phyloP scores from a whole-genome alignment of 2,797 vertebrate genomes.

The Sarcophilus harrisii region DNA sequence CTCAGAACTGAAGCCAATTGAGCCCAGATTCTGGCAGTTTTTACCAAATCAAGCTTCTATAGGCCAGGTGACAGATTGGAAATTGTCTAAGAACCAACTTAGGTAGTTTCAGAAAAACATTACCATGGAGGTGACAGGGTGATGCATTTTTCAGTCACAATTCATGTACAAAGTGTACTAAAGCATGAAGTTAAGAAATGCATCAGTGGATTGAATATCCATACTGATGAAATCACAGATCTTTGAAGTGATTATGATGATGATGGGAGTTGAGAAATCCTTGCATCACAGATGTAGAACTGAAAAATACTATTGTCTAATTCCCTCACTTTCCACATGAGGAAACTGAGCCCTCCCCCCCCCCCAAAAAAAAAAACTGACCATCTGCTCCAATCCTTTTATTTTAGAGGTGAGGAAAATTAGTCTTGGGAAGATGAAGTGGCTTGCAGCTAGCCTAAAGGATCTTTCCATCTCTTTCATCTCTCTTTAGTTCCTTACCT shows the following conservation, averaged over 20 bases:
- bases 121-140: not conserved
- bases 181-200: not conserved
- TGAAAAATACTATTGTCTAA: not conserved
- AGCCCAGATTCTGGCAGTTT: not conserved
- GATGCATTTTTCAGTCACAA: not conserved
- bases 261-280: too few relatives aligned
- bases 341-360: not conserved
- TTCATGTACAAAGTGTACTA: not conserved
- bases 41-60: not conserved
- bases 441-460: not conserved
- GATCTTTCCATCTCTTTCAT: not conserved
- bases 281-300: not conserved
- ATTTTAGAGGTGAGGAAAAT: not conserved
- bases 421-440: not conserved
- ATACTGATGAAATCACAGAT: not conserved
- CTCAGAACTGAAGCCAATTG: not conserved
- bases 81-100: not conserved
- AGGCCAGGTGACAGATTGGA: not conserved
- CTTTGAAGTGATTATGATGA: not conserved
- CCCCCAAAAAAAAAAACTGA: not conserved
- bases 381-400: not conserved
- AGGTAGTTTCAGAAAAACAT: not conserved
- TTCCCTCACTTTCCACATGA: not conserved
- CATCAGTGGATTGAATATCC: not conserved
- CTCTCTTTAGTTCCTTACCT: not conserved